Evolutionary conservation across 2,888 invertebrate species (phyloP), one percentile per base, ranked within the genome.

Genomic region (Drosophila tripunctata): DNA sequence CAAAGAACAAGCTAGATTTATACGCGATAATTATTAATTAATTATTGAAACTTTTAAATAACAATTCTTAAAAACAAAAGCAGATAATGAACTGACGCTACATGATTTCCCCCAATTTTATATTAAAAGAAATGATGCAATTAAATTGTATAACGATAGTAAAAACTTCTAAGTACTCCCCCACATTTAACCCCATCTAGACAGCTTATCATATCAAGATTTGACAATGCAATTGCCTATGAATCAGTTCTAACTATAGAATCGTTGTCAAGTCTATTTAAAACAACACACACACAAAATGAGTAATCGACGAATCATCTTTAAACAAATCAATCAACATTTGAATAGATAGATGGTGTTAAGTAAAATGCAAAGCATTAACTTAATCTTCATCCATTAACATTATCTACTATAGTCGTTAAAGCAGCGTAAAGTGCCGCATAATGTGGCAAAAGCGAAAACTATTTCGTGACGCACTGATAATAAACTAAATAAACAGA

Each of bases 381-480:
- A 6, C 19, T 36, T 54, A 14, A 36, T 27, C 27, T 57, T 45
- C 21, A 27, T 17, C n/a, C 14, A 24, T 45, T 17, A 68, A 56
- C 41, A 41, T 58, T 31, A n/a, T n/a, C 8, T 24, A 40, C 17
- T 15, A 15, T 43, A 17, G 14, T 24, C 24, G 8, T 30, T 21
- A 31, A 30, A 30, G 44, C 35, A 27, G 50, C 15, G 41, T 43
- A 58, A 75, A 75, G 48, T 70, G 71, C 65, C 70, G 52, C 71
- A 65, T 71, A 60, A 62, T 66, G 76, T 71, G 71, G 58, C 47
- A 67, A 62, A 67, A 66, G 70, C 73, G 71, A 76, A 66, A 63
- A 65, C 78, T 61, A 69, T 83, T 82, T 83, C 68, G 67, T 75
- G 67, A 62, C 62, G 67, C 78, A 51, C 62, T 67, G 87, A 81